These are phyloP conservation scores for Pristionchus entomophagus DNA, from an alignment of 2,888 invertebrate genomes.

Conservation along the genomic window DNA sequence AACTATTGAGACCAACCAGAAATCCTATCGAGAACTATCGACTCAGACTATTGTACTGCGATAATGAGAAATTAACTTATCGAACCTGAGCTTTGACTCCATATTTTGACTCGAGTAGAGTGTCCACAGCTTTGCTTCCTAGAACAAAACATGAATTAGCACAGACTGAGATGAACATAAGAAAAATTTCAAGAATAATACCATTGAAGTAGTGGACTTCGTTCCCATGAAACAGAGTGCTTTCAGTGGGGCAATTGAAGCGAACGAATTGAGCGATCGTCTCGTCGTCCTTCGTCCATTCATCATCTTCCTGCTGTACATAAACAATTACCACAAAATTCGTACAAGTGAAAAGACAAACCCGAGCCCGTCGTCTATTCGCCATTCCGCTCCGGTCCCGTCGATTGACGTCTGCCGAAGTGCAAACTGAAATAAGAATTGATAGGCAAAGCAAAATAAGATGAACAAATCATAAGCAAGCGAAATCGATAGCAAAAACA, in stretches of 20 bases:
- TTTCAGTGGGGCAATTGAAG: conserved; percentile 92
- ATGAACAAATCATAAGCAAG: neutral
- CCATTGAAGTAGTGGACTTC: conserved; percentile 97
- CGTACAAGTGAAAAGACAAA: neutral
- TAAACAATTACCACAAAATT: neutral
- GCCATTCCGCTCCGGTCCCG: neutral
- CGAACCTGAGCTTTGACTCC: conserved; percentile 82
- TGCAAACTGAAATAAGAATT: neutral
- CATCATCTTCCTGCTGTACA: conserved; percentile 10
- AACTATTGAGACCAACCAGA: neutral
- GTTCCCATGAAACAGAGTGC: conserved; percentile 95
- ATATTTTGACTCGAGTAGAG: conserved; percentile 91
- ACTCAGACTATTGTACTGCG: too few relatives aligned
- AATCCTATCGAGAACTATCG: neutral
- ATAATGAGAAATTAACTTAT: too few relatives aligned
- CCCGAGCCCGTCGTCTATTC: conserved; percentile 18
- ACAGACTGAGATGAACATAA: too few relatives aligned
- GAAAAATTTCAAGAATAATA: conserved; percentile 75
- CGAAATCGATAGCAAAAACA: neutral
- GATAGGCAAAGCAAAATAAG: neutral
- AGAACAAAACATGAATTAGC: conserved; percentile 53
- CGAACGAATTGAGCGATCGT: conserved; percentile 93
- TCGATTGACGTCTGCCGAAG: too few relatives aligned
- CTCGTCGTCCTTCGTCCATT: conserved; percentile 76
- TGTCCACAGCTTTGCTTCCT: conserved; percentile 89